Conservation (phyloP, 2,888 invertebrate species). For the Ecliptopera silaceata region DNA sequence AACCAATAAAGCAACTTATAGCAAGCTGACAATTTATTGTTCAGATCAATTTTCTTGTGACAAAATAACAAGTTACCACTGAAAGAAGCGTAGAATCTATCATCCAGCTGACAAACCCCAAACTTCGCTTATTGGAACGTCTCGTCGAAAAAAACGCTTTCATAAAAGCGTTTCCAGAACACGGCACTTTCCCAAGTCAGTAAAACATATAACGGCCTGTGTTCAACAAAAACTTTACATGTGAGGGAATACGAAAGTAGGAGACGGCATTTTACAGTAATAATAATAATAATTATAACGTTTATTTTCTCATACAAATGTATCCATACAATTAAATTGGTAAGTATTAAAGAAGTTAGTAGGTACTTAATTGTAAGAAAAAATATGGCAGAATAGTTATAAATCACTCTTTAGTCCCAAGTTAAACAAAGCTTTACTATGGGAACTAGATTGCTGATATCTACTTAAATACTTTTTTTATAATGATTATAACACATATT, state of each 20-base stretch:
- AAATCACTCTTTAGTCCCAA: no score
- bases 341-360: no score
- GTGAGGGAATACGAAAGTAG: not conserved
- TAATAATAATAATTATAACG: no score
- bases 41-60: not conserved
- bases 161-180: slow-evolving; percentile 5
- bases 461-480: no score
- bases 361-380: no score
- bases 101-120: slow-evolving; percentile 14
- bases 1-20: not conserved
- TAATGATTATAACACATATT: no score
- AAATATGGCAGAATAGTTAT: no score
- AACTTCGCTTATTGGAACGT: slow-evolving; percentile 12
- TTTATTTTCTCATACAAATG: no score
- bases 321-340: no score
- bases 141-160: slow-evolving; percentile 1
- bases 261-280: not conserved
- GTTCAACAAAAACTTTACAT: slow-evolving; percentile 13
- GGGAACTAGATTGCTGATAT: no score
- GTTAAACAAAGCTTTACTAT: no score
- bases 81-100: slow-evolving; percentile 5
- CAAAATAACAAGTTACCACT: slow-evolving; percentile 8
- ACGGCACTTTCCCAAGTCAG: slow-evolving; percentile 15
- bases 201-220: slow-evolving; percentile 11
- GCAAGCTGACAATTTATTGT: not conserved